A percentile compares a stretch with the other conserved stretches of the same genome.
phyloP scores from a whole-genome alignment of 2,113 vertebrate species.

The Poicephalus meyeri region DNA sequence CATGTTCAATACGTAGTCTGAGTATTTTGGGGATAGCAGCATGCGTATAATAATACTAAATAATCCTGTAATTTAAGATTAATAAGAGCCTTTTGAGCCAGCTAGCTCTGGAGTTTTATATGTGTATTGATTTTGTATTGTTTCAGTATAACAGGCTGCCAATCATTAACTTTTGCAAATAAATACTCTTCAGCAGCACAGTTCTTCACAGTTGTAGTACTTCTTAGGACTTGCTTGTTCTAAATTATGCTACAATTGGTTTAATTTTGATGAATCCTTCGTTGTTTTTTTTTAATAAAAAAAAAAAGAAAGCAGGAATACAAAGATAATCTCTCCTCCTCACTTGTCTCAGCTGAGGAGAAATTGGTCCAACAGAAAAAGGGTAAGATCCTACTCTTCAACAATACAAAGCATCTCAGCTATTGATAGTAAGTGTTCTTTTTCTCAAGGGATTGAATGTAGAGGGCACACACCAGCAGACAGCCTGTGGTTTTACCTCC shows the following conservation, averaged over 20 bases:
- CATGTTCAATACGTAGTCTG: not conserved
- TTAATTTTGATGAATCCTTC: not conserved
- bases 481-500: not conserved
- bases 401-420: not conserved
- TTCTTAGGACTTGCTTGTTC: not conserved
- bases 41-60: not conserved
- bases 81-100: not conserved
- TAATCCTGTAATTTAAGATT: not conserved
- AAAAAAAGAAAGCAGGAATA: not conserved
- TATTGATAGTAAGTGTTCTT: not conserved
- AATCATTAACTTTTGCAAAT: not conserved
- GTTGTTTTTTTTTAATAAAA: not conserved
- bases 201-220: not conserved
- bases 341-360: not conserved
- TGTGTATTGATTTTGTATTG: not conserved
- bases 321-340: not conserved
- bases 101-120: not conserved
- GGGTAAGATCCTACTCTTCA: not conserved
- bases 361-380: not conserved
- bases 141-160: not conserved
- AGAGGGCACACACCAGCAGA: not conserved
- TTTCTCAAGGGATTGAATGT: not conserved
- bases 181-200: not conserved
- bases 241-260: not conserved
- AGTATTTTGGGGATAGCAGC: not conserved